Conservation (phyloP, 2,888 invertebrate species). For the Petrolisthes manimaculis region DNA sequence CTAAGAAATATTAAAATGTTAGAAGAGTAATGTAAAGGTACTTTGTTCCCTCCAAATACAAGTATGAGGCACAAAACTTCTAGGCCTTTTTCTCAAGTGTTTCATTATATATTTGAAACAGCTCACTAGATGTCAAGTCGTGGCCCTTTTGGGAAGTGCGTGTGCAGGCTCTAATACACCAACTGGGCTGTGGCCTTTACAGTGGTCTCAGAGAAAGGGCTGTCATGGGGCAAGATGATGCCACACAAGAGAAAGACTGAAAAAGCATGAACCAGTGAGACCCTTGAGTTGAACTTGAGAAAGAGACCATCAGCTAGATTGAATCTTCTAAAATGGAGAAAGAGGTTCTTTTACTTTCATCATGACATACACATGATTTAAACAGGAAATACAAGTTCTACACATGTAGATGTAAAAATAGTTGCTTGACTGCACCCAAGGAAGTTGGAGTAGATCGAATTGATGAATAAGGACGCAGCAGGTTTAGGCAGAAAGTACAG, state of each 20-base stretch:
- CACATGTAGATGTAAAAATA: slow-evolving; percentile 64
- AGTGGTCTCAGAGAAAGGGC: slow-evolving; percentile 45
- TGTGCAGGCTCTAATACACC: slow-evolving; percentile 48
- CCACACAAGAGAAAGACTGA: slow-evolving; percentile 48
- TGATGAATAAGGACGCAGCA: slow-evolving; percentile 58
- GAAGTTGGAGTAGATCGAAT: slow-evolving; percentile 61
- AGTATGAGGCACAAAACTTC: slow-evolving; percentile 65
- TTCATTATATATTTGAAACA: slow-evolving; percentile 57
- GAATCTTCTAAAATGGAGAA: slow-evolving; percentile 63
- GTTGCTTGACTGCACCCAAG: slow-evolving; percentile 62
- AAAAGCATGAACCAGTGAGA: slow-evolving; percentile 57
- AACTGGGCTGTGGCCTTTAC: slow-evolving; percentile 55
- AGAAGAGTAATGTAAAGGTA: slow-evolving; percentile 64
- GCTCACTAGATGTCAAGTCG: slow-evolving; percentile 52
- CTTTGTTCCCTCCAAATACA: slow-evolving; percentile 65
- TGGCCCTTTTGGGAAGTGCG: slow-evolving; percentile 54
- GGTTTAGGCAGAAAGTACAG: slow-evolving; percentile 60
- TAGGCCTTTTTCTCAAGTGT: slow-evolving; percentile 65
- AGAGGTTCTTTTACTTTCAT: slow-evolving; percentile 59
- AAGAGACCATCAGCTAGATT: slow-evolving; percentile 63
- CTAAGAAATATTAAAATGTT: slow-evolving; percentile 62
- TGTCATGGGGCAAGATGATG: slow-evolving; percentile 39
- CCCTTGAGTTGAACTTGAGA: slow-evolving; percentile 60
- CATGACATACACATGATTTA: slow-evolving; percentile 63
- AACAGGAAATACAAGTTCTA: slow-evolving; percentile 63